Evolutionary conservation across 92 coral and sea anemone genomes (phyloP), one percentile per base, ranked within the genome.

Genomic region (Epizoanthus stellaris): DNA sequence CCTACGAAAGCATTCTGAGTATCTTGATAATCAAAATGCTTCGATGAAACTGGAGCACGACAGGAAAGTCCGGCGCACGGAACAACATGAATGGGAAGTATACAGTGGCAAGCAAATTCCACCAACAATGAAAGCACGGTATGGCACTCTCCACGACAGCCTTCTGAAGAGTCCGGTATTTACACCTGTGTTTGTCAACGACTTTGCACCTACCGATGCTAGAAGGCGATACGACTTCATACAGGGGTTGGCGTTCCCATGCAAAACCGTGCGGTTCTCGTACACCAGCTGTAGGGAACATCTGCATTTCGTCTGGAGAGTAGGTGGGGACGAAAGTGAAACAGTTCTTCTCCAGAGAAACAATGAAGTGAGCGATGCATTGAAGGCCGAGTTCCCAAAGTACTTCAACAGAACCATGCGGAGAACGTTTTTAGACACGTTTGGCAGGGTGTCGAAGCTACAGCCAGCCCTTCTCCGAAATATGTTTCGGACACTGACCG

Each of bases 391-490:
- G 80, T 62, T 86, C 70, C 84, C 89, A 67, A 54, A 43, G 62
- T 86, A 86, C 79, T 82, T 76, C 64, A 73, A 38, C 61, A 75
- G 89, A 75, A 70, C 85, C 76, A 86, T 77, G 85, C 70, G 89
- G 82, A 77, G 89, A 64, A 47, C 77, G 21, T 77, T 86, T 67
- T 21, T 68, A 17, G 76, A 77, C 16, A 40, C 72, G 47, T 86
- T 86, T 86, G 89, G 89, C 43, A 76, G 69, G 59, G 89, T 76
- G 66, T 62, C 89, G 53, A 67, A 34, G 47, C 63, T 58, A 54
- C 82, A 86, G 89, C 80, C 75, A 76, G 90, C 73, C 20, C 74
- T 87, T 73, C 84, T 87, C 25, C 61, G 89, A 47, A 85, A 87
- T 80, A 77, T 85, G 56, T 81, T 80, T 61, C 25, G 87, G 43